Evolutionary conservation across 1,140 invertebrate genomes (phyloP), one percentile per base, ranked within the genome.

Genomic region (Neuroterus valhalla): DNA sequence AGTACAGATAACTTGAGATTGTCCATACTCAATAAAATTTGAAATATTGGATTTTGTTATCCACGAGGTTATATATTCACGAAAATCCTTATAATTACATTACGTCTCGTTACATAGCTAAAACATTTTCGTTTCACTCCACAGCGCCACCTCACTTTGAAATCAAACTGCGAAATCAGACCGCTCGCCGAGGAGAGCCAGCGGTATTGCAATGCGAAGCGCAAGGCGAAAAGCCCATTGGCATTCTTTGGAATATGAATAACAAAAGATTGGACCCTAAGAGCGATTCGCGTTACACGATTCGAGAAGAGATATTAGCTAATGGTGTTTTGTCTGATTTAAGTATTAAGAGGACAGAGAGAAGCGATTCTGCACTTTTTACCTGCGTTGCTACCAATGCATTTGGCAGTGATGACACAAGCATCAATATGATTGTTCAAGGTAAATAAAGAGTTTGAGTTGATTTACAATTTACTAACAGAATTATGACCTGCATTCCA

Each of bases 171-270:
- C 92, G 95, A 66, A 97, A 98, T 82, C 96, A 97, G 88, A 97
- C 96, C 23, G 96, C 97, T 17, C 93, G 96, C 74, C 93, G 95
- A 72, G 96, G 96, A 19, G 96, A 98, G 89, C 96, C 96, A 38
- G 95, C 97, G 42, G 97, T 97, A 23, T 86, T 99, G 69, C 96
- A 98, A 86, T 98, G 98, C 87, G 96, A 98, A 90, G 97, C 97
- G n/a, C 96, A 96, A 84, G 97, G 98, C 69, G 98, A 99, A 90
- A 97, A 97, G 91, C 97, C 98, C 26, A 96, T 99, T 86, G 96
- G 96, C 80, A 97, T 99, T 62, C 92, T 97, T 21, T 99, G 98
- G 98, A 97, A 96, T 89, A 97, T 97, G 93, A 97, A 98, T 88
- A 97, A 96, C 88, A 97, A 97, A 87, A 93, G 96, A 67, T 89